Evolutionary conservation across 2,888 invertebrate genomes (phyloP).

Genomic region (Nephrotoma guestfalica): DNA sequence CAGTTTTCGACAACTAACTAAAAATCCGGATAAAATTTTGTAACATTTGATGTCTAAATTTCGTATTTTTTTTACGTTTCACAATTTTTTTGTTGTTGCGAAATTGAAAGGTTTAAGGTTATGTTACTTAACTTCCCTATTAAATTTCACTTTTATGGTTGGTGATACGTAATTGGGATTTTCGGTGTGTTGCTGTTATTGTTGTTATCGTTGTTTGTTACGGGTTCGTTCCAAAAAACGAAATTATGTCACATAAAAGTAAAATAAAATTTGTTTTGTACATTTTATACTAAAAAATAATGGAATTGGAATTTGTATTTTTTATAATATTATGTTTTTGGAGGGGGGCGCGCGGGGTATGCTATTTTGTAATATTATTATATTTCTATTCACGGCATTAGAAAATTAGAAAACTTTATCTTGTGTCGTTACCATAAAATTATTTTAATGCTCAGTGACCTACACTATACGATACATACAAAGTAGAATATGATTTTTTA

Average conservation of each 20-base stretch:
- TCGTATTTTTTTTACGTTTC: not conserved
- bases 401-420: not conserved
- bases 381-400: not conserved
- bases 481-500: not conserved
- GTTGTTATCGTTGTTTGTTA: not conserved
- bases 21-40: not conserved
- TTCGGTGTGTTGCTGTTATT: not conserved
- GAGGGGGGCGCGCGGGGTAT: not conserved
- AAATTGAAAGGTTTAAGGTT: not conserved
- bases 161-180: not conserved
- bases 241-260: not conserved
- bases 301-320: not conserved
- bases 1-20: not conserved
- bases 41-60: not conserved
- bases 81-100: not conserved
- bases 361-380: not conserved
- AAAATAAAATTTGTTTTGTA: not conserved
- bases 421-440: not conserved
- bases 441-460: not conserved
- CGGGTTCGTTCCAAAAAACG: not conserved
- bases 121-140: not conserved
- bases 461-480: not conserved
- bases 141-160: not conserved
- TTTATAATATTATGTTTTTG: not conserved
- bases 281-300: not conserved